phyloP scores from a whole-genome alignment of 1,140 invertebrate species.

The Procambarus virginalis region DNA sequence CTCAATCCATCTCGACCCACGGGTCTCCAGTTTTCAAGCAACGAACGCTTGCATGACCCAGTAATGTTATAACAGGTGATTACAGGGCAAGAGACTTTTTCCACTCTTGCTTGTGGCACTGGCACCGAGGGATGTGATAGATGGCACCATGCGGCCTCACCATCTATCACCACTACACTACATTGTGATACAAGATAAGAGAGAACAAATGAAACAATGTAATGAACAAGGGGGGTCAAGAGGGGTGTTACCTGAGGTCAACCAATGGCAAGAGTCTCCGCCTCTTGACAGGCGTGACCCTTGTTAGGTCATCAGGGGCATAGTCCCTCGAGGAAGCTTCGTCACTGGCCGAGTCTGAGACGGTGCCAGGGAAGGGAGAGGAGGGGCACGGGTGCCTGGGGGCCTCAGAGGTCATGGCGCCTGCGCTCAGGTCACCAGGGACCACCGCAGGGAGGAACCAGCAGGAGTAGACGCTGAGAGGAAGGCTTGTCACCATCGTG shows the following conservation, averaged over 20 bases:
- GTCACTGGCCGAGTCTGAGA: not conserved
- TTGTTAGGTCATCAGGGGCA: slow-evolving; percentile 40
- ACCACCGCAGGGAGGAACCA: not conserved
- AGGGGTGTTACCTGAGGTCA: slow-evolving; percentile 44
- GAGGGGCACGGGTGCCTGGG: not conserved
- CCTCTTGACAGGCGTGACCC: slow-evolving; percentile 45
- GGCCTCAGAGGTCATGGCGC: not conserved
- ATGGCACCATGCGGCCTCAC: too few relatives aligned
- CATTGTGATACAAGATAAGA: too few relatives aligned
- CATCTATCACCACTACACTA: too few relatives aligned
- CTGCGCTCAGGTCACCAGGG: not conserved
- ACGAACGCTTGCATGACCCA: too few relatives aligned
- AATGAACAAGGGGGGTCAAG: not conserved
- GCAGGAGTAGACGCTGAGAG: not conserved
- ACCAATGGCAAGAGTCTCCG: slow-evolving; percentile 34
- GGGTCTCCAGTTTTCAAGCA: too few relatives aligned
- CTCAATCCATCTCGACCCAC: too few relatives aligned
- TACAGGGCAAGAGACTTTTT: too few relatives aligned
- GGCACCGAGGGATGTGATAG: too few relatives aligned
- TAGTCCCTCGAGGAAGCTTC: slow-evolving; percentile 10
- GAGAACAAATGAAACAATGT: too few relatives aligned
- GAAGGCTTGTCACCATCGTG: not conserved
- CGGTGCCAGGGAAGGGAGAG: not conserved
- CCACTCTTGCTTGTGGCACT: too few relatives aligned
- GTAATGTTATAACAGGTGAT: too few relatives aligned